Evolutionary conservation across 2,888 invertebrate genomes (phyloP), one percentile per base, ranked within the genome.

Genomic region (Melanotus villosus): DNA sequence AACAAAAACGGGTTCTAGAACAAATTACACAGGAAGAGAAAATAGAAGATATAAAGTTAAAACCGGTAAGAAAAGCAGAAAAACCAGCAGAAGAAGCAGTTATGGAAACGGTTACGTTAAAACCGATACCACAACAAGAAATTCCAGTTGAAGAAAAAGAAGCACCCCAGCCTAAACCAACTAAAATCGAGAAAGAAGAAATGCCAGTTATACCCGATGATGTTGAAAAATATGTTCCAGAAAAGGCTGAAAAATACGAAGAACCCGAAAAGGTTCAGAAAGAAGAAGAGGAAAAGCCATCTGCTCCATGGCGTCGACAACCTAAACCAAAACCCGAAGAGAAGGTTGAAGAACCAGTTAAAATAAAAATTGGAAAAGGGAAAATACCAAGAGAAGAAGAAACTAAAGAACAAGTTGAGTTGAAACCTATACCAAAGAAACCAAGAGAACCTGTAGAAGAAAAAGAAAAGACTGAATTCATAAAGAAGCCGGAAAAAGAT

Each of bases 261-360:
- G 65, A 73, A 65, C 58, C 59, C 41, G 74, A 80, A 70, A 78
- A 76, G 68, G 75, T 76, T 32, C 78, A 76, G 69, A 74, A 79
- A 69, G 74, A 76, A 57, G 74, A 74, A 47, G 82, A 84, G 76
- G 75, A 77, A 50, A 75, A 73, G 62, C 80, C 81, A 5, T 74
- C 82, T 67, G 78, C 76, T 68, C 82, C 82, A 34, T 83, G 83
- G 80, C 79, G 82, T 63, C 83, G 83, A 23, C 83, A 80, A 68
- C 63, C 80, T 84, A 74, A 87, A 85, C 80, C 75, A 14, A 79
- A 80, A 75, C 74, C 76, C 43, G 79, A 81, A 74, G 63, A 76
- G 65, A 63, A 72, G n/a, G 77, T 65, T 32, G 82, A 79, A 78
- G 83, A 81, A 75, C 78, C 80, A 54, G 75, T 72, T 6, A 26